Percentiles rank a stretch among this genome's conserved stretches.
These are phyloP conservation scores for Dendrolimus kikuchii DNA, from an alignment of 1,140 invertebrate genomes.

Conservation along the genomic window DNA sequence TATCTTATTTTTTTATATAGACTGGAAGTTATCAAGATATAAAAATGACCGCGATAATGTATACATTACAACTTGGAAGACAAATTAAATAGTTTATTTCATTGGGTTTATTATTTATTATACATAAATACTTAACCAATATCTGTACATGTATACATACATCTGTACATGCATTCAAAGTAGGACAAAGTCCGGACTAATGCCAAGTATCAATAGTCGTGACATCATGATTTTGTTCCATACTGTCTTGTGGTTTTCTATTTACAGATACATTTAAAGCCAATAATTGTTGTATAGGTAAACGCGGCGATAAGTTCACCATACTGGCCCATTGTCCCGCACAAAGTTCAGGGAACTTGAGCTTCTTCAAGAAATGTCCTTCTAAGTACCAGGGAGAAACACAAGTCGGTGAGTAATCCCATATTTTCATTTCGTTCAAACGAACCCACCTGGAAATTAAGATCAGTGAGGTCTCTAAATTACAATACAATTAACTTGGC, in stretches of 20 bases:
- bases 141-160: too few relatives aligned
- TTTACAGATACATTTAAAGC: slow-evolving; percentile 66
- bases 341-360: slow-evolving; percentile 87
- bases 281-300: slow-evolving; percentile 73
- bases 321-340: slow-evolving; percentile 90
- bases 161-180: too few relatives aligned
- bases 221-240: slow-evolving; percentile 51
- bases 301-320: slow-evolving; percentile 79
- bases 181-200: slow-evolving; percentile 2
- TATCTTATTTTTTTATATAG: too few relatives aligned
- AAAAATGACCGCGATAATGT: too few relatives aligned
- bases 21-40: too few relatives aligned
- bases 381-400: slow-evolving; percentile 82
- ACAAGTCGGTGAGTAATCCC: slow-evolving; percentile 83
- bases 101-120: too few relatives aligned
- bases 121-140: too few relatives aligned
- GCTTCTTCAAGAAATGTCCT: slow-evolving; percentile 77
- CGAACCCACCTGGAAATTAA: slow-evolving; percentile 75
- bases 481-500: too few relatives aligned
- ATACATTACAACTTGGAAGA: too few relatives aligned
- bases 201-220: slow-evolving; percentile 48
- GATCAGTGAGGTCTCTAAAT: too few relatives aligned
- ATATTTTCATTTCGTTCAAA: slow-evolving; percentile 78
- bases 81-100: too few relatives aligned
- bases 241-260: slow-evolving; percentile 62